Evolutionary conservation across 2,888 invertebrate species (phyloP).

Genomic region (Timandra comae): DNA sequence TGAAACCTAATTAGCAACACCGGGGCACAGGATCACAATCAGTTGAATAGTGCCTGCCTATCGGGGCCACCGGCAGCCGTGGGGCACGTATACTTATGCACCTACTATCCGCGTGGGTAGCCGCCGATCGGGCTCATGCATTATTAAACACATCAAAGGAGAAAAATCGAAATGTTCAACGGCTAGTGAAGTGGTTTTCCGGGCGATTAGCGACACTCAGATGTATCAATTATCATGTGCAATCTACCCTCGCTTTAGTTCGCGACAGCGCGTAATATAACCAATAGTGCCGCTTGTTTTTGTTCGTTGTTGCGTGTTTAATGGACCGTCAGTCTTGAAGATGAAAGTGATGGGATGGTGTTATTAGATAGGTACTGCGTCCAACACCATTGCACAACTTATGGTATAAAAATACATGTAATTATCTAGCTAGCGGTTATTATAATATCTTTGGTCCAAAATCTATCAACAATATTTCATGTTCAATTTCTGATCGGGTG

Average conservation of each 20-base stretch:
- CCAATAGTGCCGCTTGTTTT: too few species aligned
- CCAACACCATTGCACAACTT: too few species aligned
- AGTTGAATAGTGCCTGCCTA: constrained; percentile 1
- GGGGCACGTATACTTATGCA: constrained; percentile 3
- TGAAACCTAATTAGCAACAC: constrained; percentile 7
- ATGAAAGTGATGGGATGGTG: too few species aligned
- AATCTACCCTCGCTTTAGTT: constrained; percentile 8
- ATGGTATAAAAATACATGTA: too few species aligned
- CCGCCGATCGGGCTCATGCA: constrained; percentile 60
- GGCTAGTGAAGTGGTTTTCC: constrained; percentile 71
- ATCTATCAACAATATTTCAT: too few species aligned
- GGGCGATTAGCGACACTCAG: constrained; percentile 59
- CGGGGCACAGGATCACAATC: constrained; percentile 7
- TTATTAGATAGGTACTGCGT: too few species aligned
- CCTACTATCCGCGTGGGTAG: constrained; percentile 27
- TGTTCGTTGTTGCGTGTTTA: too few species aligned
- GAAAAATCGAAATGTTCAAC: constrained; percentile 74
- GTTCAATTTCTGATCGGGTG: too few species aligned
- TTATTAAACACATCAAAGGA: constrained; percentile 76
- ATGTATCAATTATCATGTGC: constrained; percentile 63
- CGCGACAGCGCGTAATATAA: too few species aligned
- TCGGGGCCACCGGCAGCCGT: constrained; percentile 4
- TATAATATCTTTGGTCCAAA: too few species aligned
- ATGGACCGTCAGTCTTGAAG: too few species aligned
- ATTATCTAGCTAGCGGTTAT: too few species aligned